Evolutionary conservation across 2,797 vertebrate species (phyloP).

Genomic region (Rachycentron canadum): DNA sequence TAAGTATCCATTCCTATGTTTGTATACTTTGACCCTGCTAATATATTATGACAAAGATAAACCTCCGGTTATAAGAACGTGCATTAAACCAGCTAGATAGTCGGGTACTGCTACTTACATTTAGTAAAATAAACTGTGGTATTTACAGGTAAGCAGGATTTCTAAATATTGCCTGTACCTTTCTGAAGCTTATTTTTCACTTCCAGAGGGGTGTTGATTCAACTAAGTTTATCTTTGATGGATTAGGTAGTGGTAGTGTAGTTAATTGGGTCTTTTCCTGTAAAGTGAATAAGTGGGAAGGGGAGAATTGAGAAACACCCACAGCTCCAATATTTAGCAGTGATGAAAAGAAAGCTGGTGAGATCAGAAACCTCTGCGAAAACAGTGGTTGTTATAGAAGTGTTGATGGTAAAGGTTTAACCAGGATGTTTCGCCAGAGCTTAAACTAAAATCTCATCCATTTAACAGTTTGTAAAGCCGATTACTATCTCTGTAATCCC

Average conservation of each 20-base stretch:
- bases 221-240: background rate
- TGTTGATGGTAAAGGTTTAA: background rate
- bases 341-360: background rate
- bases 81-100: no score
- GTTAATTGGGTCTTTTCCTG: background rate
- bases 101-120: no score
- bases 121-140: no score
- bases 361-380: background rate
- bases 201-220: background rate
- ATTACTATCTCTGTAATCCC: conserved; percentile 5
- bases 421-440: background rate
- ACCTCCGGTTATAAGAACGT: no score
- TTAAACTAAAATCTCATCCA: background rate
- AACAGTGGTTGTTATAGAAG: background rate
- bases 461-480: background rate
- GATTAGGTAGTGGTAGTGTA: background rate
- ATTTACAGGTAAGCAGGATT: no score
- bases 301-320: conserved; percentile 4
- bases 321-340: background rate
- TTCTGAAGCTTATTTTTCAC: background rate
- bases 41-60: background rate
- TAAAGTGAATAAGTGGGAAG: background rate
- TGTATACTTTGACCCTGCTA: background rate
- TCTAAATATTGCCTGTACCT: background rate
- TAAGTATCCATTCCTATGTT: background rate